These are phyloP conservation scores for Zaprionus bogoriensis DNA, from an alignment of 2,888 invertebrate genomes.

Conservation along the genomic window DNA sequence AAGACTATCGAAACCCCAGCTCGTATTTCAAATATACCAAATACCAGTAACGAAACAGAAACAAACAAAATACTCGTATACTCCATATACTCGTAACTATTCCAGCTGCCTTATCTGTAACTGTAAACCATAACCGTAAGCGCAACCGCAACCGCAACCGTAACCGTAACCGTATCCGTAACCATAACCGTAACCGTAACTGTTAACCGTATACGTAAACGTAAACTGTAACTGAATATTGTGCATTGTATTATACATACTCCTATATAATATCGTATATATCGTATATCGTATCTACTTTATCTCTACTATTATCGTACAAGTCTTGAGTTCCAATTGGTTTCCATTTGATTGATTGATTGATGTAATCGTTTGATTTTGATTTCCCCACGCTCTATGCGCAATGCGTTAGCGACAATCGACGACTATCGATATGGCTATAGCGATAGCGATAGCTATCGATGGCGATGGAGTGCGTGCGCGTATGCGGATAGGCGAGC, in stretches of 20 bases:
- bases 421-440: conserved; percentile 22
- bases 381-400: conserved; percentile 27
- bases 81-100: conserved; percentile 14
- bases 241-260: conserved; percentile 12
- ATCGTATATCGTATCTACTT: conserved; percentile 5
- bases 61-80: conserved; percentile 10
- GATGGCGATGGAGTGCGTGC: conserved; percentile 45
- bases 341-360: conserved; percentile 26
- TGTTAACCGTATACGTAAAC: neutral
- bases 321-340: conserved; percentile 19
- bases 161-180: conserved; percentile 3
- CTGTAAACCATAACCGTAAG: conserved; percentile 19
- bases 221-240: conserved; percentile 25
- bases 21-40: conserved; percentile 6
- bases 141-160: neutral
- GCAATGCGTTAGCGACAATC: conserved; percentile 24
- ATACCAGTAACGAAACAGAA: too few relatives aligned
- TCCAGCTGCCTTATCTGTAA: conserved; percentile 28
- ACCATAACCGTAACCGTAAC: neutral
- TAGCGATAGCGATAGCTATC: conserved; percentile 8
- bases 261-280: too few relatives aligned
- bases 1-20: conserved; percentile 2
- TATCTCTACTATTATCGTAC: neutral
- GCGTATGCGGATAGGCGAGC: conserved; percentile 15
- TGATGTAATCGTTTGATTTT: conserved; percentile 24